Base-by-base conservation (phyloP, 2,113 vertebrate species). In the Alligator mississippiensis region DNA sequence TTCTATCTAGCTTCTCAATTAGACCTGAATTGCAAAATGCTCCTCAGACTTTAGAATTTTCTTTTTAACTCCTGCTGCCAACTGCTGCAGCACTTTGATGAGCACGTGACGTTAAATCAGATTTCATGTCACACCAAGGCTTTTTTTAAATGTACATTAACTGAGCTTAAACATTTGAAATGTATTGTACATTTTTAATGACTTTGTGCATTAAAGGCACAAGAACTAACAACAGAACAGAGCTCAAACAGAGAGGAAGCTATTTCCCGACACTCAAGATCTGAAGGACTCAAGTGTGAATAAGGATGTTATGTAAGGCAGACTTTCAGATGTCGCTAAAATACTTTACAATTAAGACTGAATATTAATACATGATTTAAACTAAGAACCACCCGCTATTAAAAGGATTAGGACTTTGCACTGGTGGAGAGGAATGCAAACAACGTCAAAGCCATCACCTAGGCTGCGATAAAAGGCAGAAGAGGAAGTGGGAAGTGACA, bases 351-450 rank as follows among this genome's bases (percentile, higher is more conserved):
- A 94, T 97, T 96, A 96, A 96, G 89, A 94, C 62, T 84, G 93
- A 96, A 97, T 97, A 97, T 97, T 96, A 96, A 97, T 94, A 96
- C 95, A 94, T 93, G 89, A 89, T 64, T 96, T 95, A 92, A 93
- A 96, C 82, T 74, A 90, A 94, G 94, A 92, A 93, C 79, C 93
- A 91, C 72, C 82, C 89, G 96, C 87, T 97, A 96, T 96, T 96
- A 96, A 90, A 95, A 94, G 93, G 96, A 97, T 97, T 97, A 96
- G 77, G 85, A 88, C 74, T 93, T 89, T 68, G 82, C 84, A 64
- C 79, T 59, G 34, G 63, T 79, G 82, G 85, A 72, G 27, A 55
- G 90, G 82, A 91, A 85, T 80, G 79, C 24, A 27, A 62, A 80
- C 62, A 85, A 66, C 79, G 93, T 96, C 94, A 95, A 85, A 94